Conservation (phyloP, 2,797 vertebrate genomes). For the Oreochromis mossambicus region DNA sequence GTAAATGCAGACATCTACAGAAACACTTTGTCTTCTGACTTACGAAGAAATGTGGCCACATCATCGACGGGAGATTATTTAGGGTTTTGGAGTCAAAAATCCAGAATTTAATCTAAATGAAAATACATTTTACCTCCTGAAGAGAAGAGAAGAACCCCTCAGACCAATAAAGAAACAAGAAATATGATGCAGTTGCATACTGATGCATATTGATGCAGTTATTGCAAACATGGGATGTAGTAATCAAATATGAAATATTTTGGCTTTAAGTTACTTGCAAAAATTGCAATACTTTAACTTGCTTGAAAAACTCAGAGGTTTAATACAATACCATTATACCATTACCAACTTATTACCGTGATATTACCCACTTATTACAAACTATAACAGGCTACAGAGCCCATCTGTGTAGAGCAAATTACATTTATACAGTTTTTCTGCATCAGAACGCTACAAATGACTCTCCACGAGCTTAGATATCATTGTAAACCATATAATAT, state of each 20-base stretch:
- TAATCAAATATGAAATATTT: background rate
- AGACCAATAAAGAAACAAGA: background rate
- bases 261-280: background rate
- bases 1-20: background rate
- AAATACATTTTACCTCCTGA: background rate
- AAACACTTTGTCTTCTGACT: background rate
- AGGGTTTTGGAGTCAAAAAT: background rate
- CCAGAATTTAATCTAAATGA: background rate
- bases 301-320: background rate
- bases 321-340: background rate
- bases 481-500: background rate
- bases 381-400: background rate
- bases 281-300: background rate
- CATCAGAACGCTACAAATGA: background rate
- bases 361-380: background rate
- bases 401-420: background rate
- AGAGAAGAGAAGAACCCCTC: background rate
- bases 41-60: background rate
- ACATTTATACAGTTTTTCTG: background rate
- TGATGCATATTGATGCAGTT: background rate
- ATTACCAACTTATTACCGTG: background rate
- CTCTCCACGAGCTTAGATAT: background rate
- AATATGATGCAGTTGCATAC: background rate
- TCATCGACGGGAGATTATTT: rapidly evolving
- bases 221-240: background rate